Evolutionary conservation across 1,140 invertebrate species (phyloP), one percentile per base, ranked within the genome.

Genomic region (Aphaenogaster ashmeadi): DNA sequence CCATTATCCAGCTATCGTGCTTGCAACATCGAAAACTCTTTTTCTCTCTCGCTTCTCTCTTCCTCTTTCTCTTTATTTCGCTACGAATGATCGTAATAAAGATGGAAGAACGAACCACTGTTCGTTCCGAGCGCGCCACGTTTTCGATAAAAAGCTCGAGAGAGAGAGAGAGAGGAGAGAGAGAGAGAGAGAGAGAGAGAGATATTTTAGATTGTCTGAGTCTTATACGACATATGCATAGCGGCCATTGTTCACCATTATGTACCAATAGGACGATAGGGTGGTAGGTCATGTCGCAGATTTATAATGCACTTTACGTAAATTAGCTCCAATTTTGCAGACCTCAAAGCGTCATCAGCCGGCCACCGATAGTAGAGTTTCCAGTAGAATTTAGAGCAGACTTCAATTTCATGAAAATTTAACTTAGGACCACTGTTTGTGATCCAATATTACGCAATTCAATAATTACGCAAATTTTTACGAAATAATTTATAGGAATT

Each of bases 231-330:
- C 33, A 36, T 27, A 80, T 4, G 47, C 33, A 36, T 71, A 74
- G 11, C 27, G 13, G 41, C 41, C 8, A 84, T 84, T 84, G 54
- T 84, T 74, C 69, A 33, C n/a, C 8, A 74, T 83, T 83, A 71
- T 72, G 38, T 83, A 62, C 15, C 21, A 36, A 60, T 33, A 60
- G 38, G 0, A 3, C 18, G 18, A 54, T 36, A 83, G 15, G 1
- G 6, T 21, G 6, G 41, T 27, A 71, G 27, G 56, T 74, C 21
- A 60, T 60, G 18, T 47, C n/a, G 67, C 18, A 47, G 56, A 84
- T 84, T 84, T 74, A 60, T 84, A 84, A 84, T 60, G 54, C 52
- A 84, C 33, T 84, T 75, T 38, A 50, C 27, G 18, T 58, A 83
- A 83, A 74, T 84, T 84, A 33, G 6, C 54, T 83, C 50, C 44